phyloP scores from a whole-genome alignment of 2,888 invertebrate species.

The Holacanthella duospinosa region DNA sequence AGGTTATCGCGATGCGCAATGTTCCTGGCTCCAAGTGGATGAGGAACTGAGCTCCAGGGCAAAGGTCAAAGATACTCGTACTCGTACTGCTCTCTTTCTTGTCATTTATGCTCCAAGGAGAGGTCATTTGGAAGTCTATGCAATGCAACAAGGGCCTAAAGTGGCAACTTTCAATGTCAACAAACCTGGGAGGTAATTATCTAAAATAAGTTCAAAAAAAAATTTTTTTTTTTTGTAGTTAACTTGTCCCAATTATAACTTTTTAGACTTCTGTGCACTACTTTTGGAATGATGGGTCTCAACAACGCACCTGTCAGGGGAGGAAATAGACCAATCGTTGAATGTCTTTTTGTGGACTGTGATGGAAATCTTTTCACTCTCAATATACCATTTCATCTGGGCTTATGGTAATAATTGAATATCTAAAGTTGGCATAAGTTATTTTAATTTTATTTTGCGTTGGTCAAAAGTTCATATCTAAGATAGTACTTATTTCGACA shows the following conservation, averaged over 20 bases:
- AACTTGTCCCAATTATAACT: background rate
- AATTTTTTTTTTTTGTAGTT: slow-evolving; percentile 7
- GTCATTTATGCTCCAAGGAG: slow-evolving; percentile 86
- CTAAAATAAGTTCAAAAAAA: no score
- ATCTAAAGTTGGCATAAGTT: background rate
- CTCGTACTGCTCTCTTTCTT: slow-evolving; percentile 60
- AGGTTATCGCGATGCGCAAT: slow-evolving; percentile 91
- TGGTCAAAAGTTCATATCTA: background rate
- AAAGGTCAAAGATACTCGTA: slow-evolving; percentile 11
- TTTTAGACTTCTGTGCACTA: slow-evolving; percentile 61
- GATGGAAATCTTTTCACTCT: slow-evolving; percentile 73
- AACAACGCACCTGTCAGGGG: slow-evolving; percentile 47
- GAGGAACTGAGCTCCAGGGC: slow-evolving; percentile 46
- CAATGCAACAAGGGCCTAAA: slow-evolving; percentile 76
- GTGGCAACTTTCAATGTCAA: slow-evolving; percentile 84
- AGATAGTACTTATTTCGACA: background rate
- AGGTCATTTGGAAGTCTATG: slow-evolving; percentile 86
- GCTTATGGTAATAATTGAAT: slow-evolving; percentile 51
- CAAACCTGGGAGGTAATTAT: slow-evolving; percentile 57
- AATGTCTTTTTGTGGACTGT: slow-evolving; percentile 71
- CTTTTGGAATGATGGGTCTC: slow-evolving; percentile 68
- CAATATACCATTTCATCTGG: slow-evolving; percentile 79
- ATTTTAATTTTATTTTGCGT: no score
- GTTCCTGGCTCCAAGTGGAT: slow-evolving; percentile 77
- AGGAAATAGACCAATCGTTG: slow-evolving; percentile 53